Evolutionary conservation across 2,888 invertebrate genomes (phyloP).

Genomic region (Embidobia sp.): DNA sequence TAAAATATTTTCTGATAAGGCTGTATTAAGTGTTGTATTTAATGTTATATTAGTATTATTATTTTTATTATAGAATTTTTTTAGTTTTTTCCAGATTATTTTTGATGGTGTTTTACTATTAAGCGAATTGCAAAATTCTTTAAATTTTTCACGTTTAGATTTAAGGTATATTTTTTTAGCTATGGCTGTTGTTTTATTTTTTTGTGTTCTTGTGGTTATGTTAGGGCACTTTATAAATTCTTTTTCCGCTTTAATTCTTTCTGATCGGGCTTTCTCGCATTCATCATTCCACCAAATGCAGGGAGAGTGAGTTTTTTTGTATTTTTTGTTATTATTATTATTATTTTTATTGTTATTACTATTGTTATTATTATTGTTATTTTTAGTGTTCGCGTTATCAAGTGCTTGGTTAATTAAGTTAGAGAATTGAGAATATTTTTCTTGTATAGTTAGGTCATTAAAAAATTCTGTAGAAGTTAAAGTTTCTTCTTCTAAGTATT

Average conservation of each 20-base stretch:
- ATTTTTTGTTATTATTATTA: no score
- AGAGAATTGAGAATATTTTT: not conserved
- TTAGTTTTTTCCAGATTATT: slow-evolving; percentile 24
- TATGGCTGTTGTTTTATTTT: slow-evolving; percentile 1
- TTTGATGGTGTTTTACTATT: not conserved
- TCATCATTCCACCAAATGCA: slow-evolving; percentile 12
- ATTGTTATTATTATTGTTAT: not conserved
- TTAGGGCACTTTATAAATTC: slow-evolving; percentile 1
- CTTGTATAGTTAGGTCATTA: not conserved
- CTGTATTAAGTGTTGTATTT: not conserved
- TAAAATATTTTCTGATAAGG: not conserved
- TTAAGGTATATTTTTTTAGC: not conserved
- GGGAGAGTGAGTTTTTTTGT: not conserved
- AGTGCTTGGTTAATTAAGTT: not conserved
- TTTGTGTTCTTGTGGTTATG: not conserved
- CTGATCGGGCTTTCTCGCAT: not conserved
- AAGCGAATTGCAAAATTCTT: slow-evolving; percentile 1
- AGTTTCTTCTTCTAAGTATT: not conserved
- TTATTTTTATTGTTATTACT: not conserved
- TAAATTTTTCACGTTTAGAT: slow-evolving; percentile 1
- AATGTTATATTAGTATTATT: not conserved
- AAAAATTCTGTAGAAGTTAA: not conserved
- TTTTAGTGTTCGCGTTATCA: not conserved
- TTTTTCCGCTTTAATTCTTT: slow-evolving; percentile 2
- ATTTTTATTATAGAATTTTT: slow-evolving; percentile 39